phyloP scores from a whole-genome alignment of 2,113 vertebrate species.

The Chaetorhynchus papuensis region DNA sequence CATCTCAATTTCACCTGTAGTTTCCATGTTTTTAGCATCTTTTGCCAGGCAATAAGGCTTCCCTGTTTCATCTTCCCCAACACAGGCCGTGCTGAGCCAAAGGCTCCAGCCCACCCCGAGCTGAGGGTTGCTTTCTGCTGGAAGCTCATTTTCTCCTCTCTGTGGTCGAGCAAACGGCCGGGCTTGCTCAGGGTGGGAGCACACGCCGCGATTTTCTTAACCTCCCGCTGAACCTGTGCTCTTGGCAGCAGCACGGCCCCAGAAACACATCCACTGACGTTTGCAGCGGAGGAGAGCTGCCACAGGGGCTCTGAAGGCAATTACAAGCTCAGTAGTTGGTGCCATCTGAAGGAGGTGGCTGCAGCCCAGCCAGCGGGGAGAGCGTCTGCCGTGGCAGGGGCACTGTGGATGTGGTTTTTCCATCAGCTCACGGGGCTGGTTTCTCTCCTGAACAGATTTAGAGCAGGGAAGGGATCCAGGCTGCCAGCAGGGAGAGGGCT shows the following conservation, averaged over 20 bases:
- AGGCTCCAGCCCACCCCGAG: not conserved
- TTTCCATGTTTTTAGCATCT: no score
- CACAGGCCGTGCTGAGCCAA: not conserved
- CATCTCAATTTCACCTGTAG: no score
- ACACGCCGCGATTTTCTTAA: constrained; percentile 10
- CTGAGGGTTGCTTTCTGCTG: not conserved
- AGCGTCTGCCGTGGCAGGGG: not conserved
- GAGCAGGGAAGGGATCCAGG: not conserved
- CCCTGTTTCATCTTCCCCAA: no score
- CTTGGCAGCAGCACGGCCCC: constrained; percentile 9
- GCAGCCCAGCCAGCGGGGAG: not conserved
- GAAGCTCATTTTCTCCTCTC: not conserved
- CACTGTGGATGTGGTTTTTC: not conserved
- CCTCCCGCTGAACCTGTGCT: constrained; percentile 15
- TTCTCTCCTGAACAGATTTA: not conserved
- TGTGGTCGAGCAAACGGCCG: not conserved
- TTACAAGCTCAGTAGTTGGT: not conserved
- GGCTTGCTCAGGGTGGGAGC: not conserved
- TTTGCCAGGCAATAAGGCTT: no score
- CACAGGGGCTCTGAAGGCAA: not conserved
- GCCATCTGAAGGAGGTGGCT: not conserved
- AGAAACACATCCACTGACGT: not conserved
- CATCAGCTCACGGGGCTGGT: not conserved
- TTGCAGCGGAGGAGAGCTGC: not conserved
- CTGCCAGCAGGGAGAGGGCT: not conserved